Percentiles rank a stretch among this genome's conserved stretches.
Conservation (phyloP, 2,888 invertebrate species). For the Apocheima hispidaria region DNA sequence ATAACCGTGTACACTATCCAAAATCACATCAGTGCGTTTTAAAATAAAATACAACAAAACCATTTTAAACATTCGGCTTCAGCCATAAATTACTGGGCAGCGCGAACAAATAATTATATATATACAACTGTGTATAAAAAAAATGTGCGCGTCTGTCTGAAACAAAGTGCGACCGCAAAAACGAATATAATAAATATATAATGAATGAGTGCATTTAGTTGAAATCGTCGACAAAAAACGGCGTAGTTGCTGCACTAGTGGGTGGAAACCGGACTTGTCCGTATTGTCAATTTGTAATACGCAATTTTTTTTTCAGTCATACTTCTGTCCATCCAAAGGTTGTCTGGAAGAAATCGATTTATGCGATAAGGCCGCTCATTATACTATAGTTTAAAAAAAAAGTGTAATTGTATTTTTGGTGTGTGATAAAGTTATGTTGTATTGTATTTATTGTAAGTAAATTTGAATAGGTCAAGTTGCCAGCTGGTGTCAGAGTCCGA, state of each 20-base stretch:
- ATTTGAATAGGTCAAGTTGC: no score
- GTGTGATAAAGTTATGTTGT: no score
- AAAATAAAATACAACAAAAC: constrained; percentile 24
- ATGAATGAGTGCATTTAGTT: constrained; percentile 48
- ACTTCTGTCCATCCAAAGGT: no score
- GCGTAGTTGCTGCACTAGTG: constrained; percentile 21
- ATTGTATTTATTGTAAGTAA: no score
- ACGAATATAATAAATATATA: constrained; percentile 43
- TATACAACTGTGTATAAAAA: constrained; percentile 1
- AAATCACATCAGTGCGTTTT: not conserved
- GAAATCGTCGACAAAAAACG: constrained; percentile 43
- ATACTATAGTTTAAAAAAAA: no score
- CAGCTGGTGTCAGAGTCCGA: no score
- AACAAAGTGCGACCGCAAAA: constrained; percentile 42
- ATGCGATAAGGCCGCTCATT: no score
- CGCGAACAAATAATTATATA: constrained; percentile 29
- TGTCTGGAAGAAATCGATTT: no score
- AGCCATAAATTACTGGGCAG: constrained; percentile 31
- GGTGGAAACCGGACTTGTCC: constrained; percentile 14
- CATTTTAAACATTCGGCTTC: constrained; percentile 29
- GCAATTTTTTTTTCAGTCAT: no score
- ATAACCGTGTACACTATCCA: rapidly evolving
- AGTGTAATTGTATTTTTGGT: no score
- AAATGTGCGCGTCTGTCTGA: constrained; percentile 32
- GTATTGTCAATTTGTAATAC: constrained; percentile 30